Base-by-base conservation (phyloP, 2,888 invertebrate species). In the Drosophila anceps region DNA sequence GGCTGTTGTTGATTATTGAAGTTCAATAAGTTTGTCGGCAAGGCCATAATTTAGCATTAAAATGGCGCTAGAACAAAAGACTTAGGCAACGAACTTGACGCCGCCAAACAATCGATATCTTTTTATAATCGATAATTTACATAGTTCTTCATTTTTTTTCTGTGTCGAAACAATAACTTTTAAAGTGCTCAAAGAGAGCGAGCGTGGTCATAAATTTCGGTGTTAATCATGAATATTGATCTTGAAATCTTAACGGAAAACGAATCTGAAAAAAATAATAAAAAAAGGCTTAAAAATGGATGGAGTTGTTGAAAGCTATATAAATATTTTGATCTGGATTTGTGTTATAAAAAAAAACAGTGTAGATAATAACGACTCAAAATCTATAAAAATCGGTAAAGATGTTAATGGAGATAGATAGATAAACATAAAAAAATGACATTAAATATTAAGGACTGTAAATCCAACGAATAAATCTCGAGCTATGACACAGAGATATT, bases 1-100 rank as follows among this genome's bases (percentile, higher is more conserved):
- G 27, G n/a, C 71, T 72, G 66, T 62, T 71, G 64, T 64, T 62
- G 35, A n/a, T 54, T 37, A 48, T 55, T 68, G 54, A 58, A 74
- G 71, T 75, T 83, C 75, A 82, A 73, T 77, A 69, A 74, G 70
- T 74, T 77, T 75, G 37, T 51, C 18, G 50, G 31, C 77, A 84
- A 88, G 82, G 85, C 73, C 62, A 74, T 69, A 59, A 55, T 69
- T 79, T 79, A 69, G 70, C 73, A 71, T 81, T 57, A 54, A 69
- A 89, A 87, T 69, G 43, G 29, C n/a, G 61, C 27, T 82, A 82
- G 78, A 84, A 88, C 87, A 82, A 91, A 91, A 84, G 90, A 91
- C 85, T 91, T 82, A 75, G 74, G 71, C 74, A 59, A 69, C 82
- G 67, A 90, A 90, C 91, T 79, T 74, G 69, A 35, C 18, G 31